Evolutionary conservation across 2,113 vertebrate species (phyloP).

Genomic region (Calypte anna): DNA sequence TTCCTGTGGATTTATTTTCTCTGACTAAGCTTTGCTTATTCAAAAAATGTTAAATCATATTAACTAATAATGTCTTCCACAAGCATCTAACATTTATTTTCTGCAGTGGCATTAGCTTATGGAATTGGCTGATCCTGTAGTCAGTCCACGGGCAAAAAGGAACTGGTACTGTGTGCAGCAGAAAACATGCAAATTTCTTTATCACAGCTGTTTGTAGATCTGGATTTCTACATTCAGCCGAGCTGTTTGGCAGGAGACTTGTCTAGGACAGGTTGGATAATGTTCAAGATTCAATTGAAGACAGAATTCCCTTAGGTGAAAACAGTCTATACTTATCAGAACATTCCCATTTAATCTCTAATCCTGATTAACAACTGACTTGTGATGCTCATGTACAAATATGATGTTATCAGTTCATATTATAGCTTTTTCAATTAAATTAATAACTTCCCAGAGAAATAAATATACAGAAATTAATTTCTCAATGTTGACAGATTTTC

Average conservation of each 20-base stretch:
- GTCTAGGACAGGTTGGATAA: neutral
- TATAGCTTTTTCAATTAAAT: constrained; percentile 9
- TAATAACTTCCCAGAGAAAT: constrained; percentile 25
- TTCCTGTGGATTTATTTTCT: neutral
- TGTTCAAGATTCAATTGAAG: neutral
- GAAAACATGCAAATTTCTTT: neutral
- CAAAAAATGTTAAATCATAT: neutral
- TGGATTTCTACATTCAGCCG: constrained; percentile 2
- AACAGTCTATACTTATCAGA: neutral
- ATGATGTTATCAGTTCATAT: neutral
- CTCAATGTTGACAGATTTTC: neutral
- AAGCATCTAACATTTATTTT: neutral
- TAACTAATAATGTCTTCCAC: neutral
- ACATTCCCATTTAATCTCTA: neutral
- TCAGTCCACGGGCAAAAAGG: neutral
- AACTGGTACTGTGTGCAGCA: neutral
- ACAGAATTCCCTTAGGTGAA: neutral
- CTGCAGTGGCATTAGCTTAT: neutral
- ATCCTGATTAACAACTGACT: constrained; percentile 27
- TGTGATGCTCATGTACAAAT: neutral
- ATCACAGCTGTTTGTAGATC: neutral
- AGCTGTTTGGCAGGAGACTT: neutral
- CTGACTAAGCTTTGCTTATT: neutral
- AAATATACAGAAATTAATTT: neutral
- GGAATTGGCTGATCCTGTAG: neutral